Base-by-base conservation (phyloP, 2,113 vertebrate genomes). In the Pleuronectes platessa region DNA sequence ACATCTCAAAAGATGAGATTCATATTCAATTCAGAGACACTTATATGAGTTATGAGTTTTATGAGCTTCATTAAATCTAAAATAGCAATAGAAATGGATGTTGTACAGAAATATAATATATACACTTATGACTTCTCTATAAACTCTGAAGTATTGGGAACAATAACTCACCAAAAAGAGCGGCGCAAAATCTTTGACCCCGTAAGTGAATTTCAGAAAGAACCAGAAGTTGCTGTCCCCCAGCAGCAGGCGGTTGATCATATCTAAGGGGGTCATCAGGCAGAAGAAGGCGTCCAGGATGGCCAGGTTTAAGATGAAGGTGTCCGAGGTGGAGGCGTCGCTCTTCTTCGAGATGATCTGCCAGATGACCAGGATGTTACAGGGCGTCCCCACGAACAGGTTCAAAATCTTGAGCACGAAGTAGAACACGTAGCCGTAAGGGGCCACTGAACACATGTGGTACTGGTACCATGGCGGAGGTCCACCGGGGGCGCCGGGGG, bases 301-400 rank as follows among this genome's bases (percentile, higher is more conserved):
- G 0, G 94, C 93, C 42, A 95, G 87, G 80, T 87, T 94, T 37
- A 95, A 79, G 79, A 94, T 91, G 71, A 94, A 95, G 66, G 92
- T 74, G 76, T 95, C 91, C 0, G 91, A 94, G 0, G 93, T 95
- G 26, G 88, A 91, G 0, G 87, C 51, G 3, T 94, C 90, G 0
- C 74, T 89, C 68, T 90, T 94, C 63, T 71, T 86, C 2, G 49
- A 71, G 11, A 31, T 26, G 14, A 94, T 93, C 71, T 91, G 87
- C 93, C 93, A 94, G 51, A 94, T 88, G 71, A 95, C 94, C 60
- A 94, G 78, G 15, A 79, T 0, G 70, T 95, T 94, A 51, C 92
- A 82, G 0, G 94, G 94, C 0, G 91, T 64, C 0, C 94, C 94
- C 10, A 94, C 71, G 0, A 53, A 77, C 80, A 95, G 75, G 89